These are phyloP conservation scores for Pelochelys cantorii DNA, from an alignment of 2,797 vertebrate species.

Conservation along the genomic window DNA sequence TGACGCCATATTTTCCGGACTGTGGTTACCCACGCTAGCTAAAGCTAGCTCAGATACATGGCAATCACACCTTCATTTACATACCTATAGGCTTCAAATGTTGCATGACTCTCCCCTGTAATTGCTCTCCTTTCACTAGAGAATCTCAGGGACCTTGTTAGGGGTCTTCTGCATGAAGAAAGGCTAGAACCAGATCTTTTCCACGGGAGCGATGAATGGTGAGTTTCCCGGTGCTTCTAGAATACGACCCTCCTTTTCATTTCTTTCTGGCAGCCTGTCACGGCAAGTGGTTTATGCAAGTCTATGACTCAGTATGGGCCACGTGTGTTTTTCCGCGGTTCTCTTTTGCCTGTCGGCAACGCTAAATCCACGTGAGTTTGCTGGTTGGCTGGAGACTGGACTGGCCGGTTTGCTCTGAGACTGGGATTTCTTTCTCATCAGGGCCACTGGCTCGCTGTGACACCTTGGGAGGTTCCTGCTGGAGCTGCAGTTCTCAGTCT, in stretches of 20 bases:
- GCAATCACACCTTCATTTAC: not conserved
- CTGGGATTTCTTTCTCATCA: not conserved
- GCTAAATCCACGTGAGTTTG: not conserved
- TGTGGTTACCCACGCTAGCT: not conserved
- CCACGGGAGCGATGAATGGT: not conserved
- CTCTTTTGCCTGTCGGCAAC: not conserved
- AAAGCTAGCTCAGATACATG: not conserved
- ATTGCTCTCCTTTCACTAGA: not conserved
- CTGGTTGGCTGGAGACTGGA: not conserved
- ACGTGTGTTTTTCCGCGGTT: not conserved
- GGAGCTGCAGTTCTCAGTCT: not conserved
- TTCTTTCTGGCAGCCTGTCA: not conserved
- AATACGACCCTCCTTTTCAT: not conserved
- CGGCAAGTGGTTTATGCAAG: not conserved
- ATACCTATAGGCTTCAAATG: not conserved
- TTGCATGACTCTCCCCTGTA: not conserved
- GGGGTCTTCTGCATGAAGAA: not conserved
- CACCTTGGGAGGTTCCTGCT: not conserved
- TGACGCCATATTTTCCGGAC: not conserved
- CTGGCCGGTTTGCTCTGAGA: not conserved
- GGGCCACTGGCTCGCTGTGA: not conserved
- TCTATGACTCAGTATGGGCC: not conserved
- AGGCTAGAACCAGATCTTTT: not conserved
- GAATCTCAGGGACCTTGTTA: not conserved
- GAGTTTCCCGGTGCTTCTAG: not conserved